phyloP scores from a whole-genome alignment of 2,888 invertebrate species.

The Ditula angustiorana region DNA sequence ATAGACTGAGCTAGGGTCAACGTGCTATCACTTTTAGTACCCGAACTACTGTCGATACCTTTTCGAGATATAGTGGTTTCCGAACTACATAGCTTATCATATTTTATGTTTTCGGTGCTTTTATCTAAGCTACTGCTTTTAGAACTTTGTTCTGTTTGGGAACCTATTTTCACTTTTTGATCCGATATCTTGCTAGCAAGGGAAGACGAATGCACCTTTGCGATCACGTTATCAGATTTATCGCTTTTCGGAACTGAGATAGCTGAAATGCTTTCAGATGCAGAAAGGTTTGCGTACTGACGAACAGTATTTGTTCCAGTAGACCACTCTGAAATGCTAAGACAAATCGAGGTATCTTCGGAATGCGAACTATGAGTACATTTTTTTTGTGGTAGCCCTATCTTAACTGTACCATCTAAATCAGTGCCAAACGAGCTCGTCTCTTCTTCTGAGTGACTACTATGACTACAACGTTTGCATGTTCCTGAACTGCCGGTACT shows the following conservation, averaged over 20 bases:
- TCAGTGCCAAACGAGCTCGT: slow-evolving; percentile 92
- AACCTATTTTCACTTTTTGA: slow-evolving; percentile 73
- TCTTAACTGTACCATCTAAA: slow-evolving; percentile 92
- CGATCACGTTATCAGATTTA: slow-evolving; percentile 84
- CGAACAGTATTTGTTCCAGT: slow-evolving; percentile 94
- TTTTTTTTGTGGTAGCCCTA: slow-evolving; percentile 91
- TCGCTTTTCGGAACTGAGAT: slow-evolving; percentile 87
- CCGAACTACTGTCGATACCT: slow-evolving; percentile 87
- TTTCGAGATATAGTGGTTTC: slow-evolving; percentile 83
- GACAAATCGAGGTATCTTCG: slow-evolving; percentile 94
- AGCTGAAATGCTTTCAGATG: slow-evolving; percentile 87
- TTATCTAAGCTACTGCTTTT: slow-evolving; percentile 87
- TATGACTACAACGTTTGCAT: slow-evolving; percentile 88
- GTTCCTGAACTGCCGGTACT: slow-evolving; percentile 81
- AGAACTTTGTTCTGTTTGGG: slow-evolving; percentile 81
- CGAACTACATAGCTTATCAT: slow-evolving; percentile 87
- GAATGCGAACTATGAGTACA: slow-evolving; percentile 94
- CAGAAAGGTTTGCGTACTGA: slow-evolving; percentile 91
- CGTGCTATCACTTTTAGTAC: slow-evolving; percentile 93
- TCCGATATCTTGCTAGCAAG: slow-evolving; percentile 83
- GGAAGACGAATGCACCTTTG: slow-evolving; percentile 85
- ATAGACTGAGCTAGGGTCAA: slow-evolving; percentile 90
- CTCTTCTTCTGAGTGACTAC: slow-evolving; percentile 90
- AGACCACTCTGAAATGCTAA: slow-evolving; percentile 95
- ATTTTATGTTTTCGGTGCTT: slow-evolving; percentile 82